Evolutionary conservation across 2,113 vertebrate species (phyloP).

Genomic region (Percopsis transmontana): DNA sequence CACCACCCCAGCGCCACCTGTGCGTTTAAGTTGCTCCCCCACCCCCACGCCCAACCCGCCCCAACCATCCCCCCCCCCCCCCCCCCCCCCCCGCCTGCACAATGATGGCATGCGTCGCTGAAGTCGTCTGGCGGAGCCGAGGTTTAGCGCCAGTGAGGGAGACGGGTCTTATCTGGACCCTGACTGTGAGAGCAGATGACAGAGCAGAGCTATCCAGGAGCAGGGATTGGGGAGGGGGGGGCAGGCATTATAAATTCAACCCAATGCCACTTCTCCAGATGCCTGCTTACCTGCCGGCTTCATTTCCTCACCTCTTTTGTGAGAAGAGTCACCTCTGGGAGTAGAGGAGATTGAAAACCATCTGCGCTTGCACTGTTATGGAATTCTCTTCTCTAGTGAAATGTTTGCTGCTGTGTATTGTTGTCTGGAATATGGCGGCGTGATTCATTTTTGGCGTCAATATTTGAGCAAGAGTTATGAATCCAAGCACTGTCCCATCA

Average conservation of each 20-base stretch:
- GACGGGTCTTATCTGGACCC: conserved; percentile 14
- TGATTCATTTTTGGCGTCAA: no score
- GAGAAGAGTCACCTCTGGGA: not conserved
- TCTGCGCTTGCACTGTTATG: not conserved
- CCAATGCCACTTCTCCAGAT: conserved; percentile 2
- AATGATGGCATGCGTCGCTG: not conserved
- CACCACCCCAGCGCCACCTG: no score
- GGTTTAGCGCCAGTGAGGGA: conserved; percentile 12
- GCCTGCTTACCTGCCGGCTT: not conserved
- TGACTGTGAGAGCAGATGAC: conserved; percentile 26
- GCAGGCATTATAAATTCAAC: conserved; percentile 3
- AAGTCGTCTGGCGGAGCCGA: conserved; percentile 17
- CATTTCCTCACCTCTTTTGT: conserved; percentile 2
- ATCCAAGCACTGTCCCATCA: no score
- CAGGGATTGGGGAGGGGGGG: not conserved
- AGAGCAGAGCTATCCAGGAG: not conserved
- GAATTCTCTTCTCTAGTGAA: not conserved
- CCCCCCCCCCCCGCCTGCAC: not conserved
- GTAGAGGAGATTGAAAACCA: conserved; percentile 11
- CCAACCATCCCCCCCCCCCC: no score
- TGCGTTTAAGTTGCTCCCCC: no score
- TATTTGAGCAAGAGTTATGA: no score
- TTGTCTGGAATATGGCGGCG: no score
- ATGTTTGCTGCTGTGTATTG: no score
- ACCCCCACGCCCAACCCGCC: no score